A percentile compares a stretch with the other conserved stretches of the same genome.
Conservation (phyloP, 2,113 vertebrate species). For the Prionailurus bengalensis region DNA sequence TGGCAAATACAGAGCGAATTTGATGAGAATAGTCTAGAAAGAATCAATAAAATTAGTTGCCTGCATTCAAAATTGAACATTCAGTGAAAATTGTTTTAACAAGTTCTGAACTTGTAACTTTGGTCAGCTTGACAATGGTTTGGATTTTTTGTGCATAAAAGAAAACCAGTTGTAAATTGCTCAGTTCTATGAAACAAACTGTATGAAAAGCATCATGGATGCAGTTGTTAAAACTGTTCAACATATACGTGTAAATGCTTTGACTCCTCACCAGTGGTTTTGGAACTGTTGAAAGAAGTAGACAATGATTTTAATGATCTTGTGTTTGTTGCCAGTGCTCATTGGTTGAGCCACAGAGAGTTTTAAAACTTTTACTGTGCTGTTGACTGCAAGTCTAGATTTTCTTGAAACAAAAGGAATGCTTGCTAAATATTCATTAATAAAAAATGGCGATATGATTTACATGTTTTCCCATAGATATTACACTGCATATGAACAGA, state of each 20-base stretch:
- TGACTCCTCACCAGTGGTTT: slow-evolving; percentile 65
- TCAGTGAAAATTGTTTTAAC: neutral
- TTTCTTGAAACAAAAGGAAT: slow-evolving; percentile 61
- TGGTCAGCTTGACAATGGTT: slow-evolving; percentile 3
- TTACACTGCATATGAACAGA: neutral
- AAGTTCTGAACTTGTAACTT: slow-evolving; percentile 19
- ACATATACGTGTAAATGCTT: neutral
- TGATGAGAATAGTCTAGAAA: neutral
- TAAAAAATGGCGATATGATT: neutral
- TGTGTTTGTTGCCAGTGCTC: slow-evolving; percentile 44
- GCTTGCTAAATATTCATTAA: slow-evolving; percentile 45
- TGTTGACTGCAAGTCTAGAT: slow-evolving; percentile 53
- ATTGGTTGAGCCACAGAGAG: slow-evolving; percentile 43
- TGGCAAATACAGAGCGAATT: slow-evolving; percentile 2
- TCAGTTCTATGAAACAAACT: slow-evolving; percentile 50
- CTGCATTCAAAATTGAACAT: neutral
- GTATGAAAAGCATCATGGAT: neutral
- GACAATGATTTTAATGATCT: slow-evolving; percentile 48
- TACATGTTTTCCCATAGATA: neutral
- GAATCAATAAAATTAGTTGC: slow-evolving; percentile 19
- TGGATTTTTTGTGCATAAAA: neutral
- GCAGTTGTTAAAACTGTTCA: slow-evolving; percentile 35
- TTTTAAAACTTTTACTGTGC: slow-evolving; percentile 60
- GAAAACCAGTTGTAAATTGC: slow-evolving; percentile 26
- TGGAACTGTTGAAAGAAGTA: slow-evolving; percentile 35